Percentiles rank a stretch among this genome's conserved stretches.
These are phyloP conservation scores for Trachelus stipa DNA, from an alignment of 2,888 invertebrate genomes.

Conservation along the genomic window DNA sequence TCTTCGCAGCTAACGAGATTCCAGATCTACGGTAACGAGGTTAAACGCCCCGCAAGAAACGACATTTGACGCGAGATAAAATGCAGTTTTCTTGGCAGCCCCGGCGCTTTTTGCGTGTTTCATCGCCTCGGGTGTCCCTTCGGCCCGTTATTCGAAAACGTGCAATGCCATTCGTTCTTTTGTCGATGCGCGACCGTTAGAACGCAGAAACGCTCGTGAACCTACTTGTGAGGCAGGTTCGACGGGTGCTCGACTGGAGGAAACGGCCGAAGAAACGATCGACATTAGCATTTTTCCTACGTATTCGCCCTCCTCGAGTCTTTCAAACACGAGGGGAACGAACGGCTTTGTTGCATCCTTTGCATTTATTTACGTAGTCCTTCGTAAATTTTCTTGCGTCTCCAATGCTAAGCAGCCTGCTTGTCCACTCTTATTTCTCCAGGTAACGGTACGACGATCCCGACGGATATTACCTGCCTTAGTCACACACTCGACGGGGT, in stretches of 20 bases:
- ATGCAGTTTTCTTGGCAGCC: constrained; percentile 31
- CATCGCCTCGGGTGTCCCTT: background rate
- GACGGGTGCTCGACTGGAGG: background rate
- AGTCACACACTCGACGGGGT: background rate
- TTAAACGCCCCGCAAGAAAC: constrained; percentile 48
- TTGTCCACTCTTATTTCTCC: background rate
- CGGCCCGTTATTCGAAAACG: background rate
- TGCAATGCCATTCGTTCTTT: background rate
- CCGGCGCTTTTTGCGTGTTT: background rate
- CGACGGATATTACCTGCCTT: background rate
- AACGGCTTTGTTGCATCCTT: background rate
- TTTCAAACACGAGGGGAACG: background rate
- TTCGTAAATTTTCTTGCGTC: background rate
- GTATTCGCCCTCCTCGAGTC: background rate
- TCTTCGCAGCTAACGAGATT: constrained; percentile 41
- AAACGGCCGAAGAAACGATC: background rate
- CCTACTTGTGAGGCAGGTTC: background rate
- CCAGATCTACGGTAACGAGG: constrained; percentile 43
- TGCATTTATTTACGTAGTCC: background rate
- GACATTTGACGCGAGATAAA: constrained; percentile 47
- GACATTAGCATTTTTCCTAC: background rate
- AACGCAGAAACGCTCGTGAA: background rate
- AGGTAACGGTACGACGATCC: background rate
- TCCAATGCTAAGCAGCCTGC: background rate
- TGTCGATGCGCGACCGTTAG: background rate